Percentiles rank a stretch among this genome's conserved stretches.
phyloP scores from a whole-genome alignment of 2,797 vertebrate genomes.

The Squalus acanthias region DNA sequence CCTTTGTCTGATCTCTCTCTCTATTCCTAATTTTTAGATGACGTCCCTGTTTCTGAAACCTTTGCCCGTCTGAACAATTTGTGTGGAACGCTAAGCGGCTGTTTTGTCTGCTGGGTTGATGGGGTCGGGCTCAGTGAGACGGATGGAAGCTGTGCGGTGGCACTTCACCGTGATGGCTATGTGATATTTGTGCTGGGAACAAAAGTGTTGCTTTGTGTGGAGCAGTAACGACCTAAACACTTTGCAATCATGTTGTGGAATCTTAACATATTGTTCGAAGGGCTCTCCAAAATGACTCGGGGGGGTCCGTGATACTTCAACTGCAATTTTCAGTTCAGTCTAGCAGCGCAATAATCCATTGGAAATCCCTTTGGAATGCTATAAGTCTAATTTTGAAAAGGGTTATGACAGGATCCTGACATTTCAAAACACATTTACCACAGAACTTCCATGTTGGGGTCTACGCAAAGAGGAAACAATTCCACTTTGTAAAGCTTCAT shows the following conservation, averaged over 20 bases:
- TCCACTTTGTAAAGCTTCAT: neutral
- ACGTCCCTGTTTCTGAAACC: neutral
- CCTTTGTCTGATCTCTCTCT: neutral
- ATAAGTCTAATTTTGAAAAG: neutral
- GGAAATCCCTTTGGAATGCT: neutral
- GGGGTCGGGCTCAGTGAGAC: neutral
- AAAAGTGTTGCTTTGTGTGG: neutral
- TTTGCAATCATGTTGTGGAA: neutral
- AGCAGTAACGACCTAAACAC: neutral
- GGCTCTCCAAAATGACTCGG: neutral
- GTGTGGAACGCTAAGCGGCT: too few relatives aligned
- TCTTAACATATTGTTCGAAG: neutral
- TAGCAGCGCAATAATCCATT: neutral
- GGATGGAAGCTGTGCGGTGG: neutral
- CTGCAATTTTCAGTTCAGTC: neutral
- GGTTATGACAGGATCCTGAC: neutral
- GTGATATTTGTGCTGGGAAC: neutral
- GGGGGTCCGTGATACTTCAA: neutral
- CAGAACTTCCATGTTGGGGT: neutral
- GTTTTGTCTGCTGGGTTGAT: neutral
- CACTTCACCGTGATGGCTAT: neutral
- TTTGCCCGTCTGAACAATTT: neutral
- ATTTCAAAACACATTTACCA: neutral
- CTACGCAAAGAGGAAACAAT: neutral
- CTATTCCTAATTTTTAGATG: neutral